Conservation (phyloP, 2,113 vertebrate genomes). For the Sinocyclocheilus anshuiensis region DNA sequence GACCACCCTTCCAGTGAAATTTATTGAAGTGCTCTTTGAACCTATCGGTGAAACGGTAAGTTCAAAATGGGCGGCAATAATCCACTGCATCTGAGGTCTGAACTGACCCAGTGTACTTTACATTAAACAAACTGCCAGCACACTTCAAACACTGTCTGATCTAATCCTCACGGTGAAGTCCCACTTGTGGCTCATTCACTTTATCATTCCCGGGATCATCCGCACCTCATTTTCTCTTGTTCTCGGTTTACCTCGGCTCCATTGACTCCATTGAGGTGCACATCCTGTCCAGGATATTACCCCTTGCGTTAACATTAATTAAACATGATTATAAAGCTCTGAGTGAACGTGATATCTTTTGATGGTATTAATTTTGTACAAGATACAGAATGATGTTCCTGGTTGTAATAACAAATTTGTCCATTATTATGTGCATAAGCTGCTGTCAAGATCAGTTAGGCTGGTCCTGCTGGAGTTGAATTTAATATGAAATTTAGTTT, state of each 20-base stretch:
- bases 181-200: slow-evolving; percentile 21
- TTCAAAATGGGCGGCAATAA: slow-evolving; percentile 18
- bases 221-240: slow-evolving; percentile 37
- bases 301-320: slow-evolving; percentile 70
- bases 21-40: background rate
- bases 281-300: slow-evolving; percentile 68
- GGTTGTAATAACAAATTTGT: slow-evolving; percentile 61
- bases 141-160: slow-evolving; percentile 39
- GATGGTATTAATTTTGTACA: slow-evolving; percentile 62
- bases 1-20: background rate
- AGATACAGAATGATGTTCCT: slow-evolving; percentile 58
- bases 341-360: slow-evolving; percentile 59
- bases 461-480: background rate
- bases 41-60: background rate
- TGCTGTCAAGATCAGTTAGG: slow-evolving; percentile 12
- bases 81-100: slow-evolving; percentile 26
- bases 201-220: slow-evolving; percentile 19
- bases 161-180: slow-evolving; percentile 30
- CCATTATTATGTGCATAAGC: slow-evolving; percentile 5
- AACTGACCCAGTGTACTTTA: slow-evolving; percentile 15
- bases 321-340: slow-evolving; percentile 57
- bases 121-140: slow-evolving; percentile 5
- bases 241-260: slow-evolving; percentile 6
- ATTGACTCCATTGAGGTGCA: slow-evolving; percentile 37
- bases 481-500: background rate